phyloP scores from a whole-genome alignment of 1,140 invertebrate genomes.

The Sitodiplosis mosellana region DNA sequence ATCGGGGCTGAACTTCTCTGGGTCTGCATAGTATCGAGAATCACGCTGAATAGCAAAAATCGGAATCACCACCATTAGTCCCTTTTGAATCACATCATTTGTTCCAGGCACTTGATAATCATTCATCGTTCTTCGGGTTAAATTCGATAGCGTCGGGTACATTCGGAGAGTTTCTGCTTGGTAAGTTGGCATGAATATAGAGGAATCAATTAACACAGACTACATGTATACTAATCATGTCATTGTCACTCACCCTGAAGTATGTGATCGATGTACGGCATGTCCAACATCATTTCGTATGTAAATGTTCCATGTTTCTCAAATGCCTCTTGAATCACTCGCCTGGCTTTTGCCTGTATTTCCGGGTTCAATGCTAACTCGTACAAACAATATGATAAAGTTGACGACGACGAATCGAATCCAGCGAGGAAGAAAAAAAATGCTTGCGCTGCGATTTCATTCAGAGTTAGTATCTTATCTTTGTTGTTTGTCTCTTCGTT shows the following conservation, averaged over 20 bases:
- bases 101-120: neutral
- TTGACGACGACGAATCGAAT: slow-evolving; percentile 31
- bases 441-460: slow-evolving; percentile 18
- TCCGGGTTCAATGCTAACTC: slow-evolving; percentile 30
- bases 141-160: slow-evolving; percentile 7
- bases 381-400: slow-evolving; percentile 27
- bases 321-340: slow-evolving; percentile 26
- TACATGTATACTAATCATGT: too few species aligned
- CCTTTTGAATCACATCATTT: neutral
- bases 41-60: slow-evolving; percentile 23
- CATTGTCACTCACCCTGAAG: slow-evolving; percentile 13
- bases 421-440: slow-evolving; percentile 25
- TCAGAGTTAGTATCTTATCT: slow-evolving; percentile 7
- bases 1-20: slow-evolving; percentile 35
- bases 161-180: slow-evolving; percentile 19
- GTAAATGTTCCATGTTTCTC: slow-evolving; percentile 22
- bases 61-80: slow-evolving; percentile 20
- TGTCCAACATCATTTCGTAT: slow-evolving; percentile 25
- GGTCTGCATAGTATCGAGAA: slow-evolving; percentile 31
- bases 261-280: slow-evolving; percentile 18
- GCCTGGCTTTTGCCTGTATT: slow-evolving; percentile 26
- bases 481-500: slow-evolving; percentile 16
- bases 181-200: too few species aligned
- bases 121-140: neutral
- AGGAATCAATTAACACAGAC: too few species aligned